Conservation (phyloP, 1,140 invertebrate genomes). For the Triops cancriformis region DNA sequence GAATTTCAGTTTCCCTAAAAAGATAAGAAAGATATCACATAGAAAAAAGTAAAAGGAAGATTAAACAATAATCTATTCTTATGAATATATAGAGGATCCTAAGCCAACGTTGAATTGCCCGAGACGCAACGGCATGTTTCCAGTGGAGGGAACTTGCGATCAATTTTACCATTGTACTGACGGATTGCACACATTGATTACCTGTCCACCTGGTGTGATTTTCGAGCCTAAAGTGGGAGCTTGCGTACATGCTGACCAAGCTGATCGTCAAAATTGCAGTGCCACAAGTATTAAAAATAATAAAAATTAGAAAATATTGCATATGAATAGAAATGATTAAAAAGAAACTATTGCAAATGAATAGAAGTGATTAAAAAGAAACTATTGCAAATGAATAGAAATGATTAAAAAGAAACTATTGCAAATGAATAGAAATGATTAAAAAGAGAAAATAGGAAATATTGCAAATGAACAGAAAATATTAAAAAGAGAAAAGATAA, state of each 20-base stretch:
- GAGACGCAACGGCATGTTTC: slow-evolving; percentile 27
- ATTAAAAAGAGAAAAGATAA: too few relatives aligned
- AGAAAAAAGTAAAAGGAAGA: not conserved
- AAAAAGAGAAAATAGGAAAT: too few relatives aligned
- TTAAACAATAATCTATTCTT: too few relatives aligned
- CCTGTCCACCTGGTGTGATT: slow-evolving; percentile 42
- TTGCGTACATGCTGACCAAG: slow-evolving; percentile 35
- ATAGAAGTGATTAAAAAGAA: too few relatives aligned
- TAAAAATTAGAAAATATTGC: too few relatives aligned
- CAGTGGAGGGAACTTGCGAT: slow-evolving; percentile 22
- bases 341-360: too few relatives aligned
- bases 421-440: too few relatives aligned
- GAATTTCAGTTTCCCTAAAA: not conserved
- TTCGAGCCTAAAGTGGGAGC: slow-evolving; percentile 37
- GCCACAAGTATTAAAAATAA: slow-evolving; percentile 29
- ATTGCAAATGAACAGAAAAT: too few relatives aligned
- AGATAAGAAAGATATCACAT: not conserved
- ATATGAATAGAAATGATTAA: too few relatives aligned
- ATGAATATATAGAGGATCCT: slow-evolving; percentile 15
- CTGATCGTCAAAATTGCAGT: slow-evolving; percentile 31
- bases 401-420: too few relatives aligned
- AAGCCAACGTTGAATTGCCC: slow-evolving; percentile 23
- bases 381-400: too few relatives aligned
- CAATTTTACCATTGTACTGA: slow-evolving; percentile 28
- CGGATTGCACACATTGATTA: slow-evolving; percentile 30